phyloP scores from a whole-genome alignment of 2,888 invertebrate genomes.

The Steinernema hermaphroditum region DNA sequence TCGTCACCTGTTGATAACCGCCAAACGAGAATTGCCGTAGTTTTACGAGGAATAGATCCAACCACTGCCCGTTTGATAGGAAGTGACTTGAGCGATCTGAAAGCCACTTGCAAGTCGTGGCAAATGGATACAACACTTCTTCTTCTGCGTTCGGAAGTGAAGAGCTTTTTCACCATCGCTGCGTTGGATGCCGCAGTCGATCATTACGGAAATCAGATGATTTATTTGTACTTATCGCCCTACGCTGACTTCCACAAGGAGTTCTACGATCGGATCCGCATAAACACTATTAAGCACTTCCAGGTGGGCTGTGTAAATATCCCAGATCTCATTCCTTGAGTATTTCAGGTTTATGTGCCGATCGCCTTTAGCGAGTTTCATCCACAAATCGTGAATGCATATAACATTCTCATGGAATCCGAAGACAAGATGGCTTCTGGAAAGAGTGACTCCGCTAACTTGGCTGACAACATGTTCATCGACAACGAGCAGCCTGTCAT shows the following conservation, averaged over 20 bases:
- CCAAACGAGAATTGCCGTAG: conserved; percentile 59
- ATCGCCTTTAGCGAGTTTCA: conserved; percentile 86
- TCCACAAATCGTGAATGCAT: conserved; percentile 70
- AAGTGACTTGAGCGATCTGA: conserved; percentile 61
- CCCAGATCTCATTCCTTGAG: neutral
- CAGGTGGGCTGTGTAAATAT: conserved; percentile 74
- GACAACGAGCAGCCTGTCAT: neutral
- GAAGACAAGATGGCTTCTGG: neutral
- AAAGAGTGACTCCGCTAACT: neutral
- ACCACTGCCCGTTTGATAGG: conserved; percentile 48
- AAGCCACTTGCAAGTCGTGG: conserved; percentile 55
- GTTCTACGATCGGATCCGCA: conserved; percentile 87
- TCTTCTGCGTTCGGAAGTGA: conserved; percentile 42
- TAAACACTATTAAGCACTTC: conserved; percentile 86
- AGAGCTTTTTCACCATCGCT: conserved; percentile 41
- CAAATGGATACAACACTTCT: conserved; percentile 57
- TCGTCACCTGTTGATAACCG: conserved; percentile 73
- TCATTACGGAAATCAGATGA: conserved; percentile 60
- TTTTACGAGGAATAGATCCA: conserved; percentile 51
- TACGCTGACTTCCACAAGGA: conserved; percentile 77
- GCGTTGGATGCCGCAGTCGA: conserved; percentile 65
- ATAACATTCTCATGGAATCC: conserved; percentile 25
- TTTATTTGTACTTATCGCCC: conserved; percentile 60
- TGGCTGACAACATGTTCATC: conserved; percentile 23
- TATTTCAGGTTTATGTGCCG: conserved; percentile 77